Conservation (phyloP, 2,888 invertebrate species). For the Thecophora atra region DNA sequence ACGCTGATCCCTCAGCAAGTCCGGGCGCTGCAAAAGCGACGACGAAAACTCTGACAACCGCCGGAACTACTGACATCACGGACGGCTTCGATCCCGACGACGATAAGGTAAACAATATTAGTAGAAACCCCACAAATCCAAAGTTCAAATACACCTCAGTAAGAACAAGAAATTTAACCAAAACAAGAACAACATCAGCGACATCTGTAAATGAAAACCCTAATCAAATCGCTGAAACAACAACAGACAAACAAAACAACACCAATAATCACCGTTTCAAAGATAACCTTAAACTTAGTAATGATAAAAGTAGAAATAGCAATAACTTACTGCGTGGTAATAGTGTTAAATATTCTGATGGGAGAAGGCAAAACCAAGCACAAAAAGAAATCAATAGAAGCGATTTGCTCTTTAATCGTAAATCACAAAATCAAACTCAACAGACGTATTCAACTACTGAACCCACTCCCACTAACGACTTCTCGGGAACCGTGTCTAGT, state of each 20-base stretch:
- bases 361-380: conserved; percentile 59
- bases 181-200: conserved; percentile 42
- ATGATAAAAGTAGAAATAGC: conserved; percentile 51
- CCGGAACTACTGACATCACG: conserved; percentile 41
- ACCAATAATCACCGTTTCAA: conserved; percentile 54
- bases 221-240: conserved; percentile 43
- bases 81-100: conserved; percentile 42
- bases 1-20: conserved; percentile 34
- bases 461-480: conserved; percentile 53
- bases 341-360: conserved; percentile 53
- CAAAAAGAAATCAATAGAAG: conserved; percentile 45
- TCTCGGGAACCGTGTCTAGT: conserved; percentile 66
- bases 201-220: conserved; percentile 38
- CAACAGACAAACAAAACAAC: conserved; percentile 38
- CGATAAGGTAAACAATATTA: conserved; percentile 54
- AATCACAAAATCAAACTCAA: conserved; percentile 48
- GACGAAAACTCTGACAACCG: conserved; percentile 46
- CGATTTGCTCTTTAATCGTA: conserved; percentile 48
- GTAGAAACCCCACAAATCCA: conserved; percentile 46
- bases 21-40: conserved; percentile 44
- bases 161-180: conserved; percentile 48
- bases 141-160: conserved; percentile 50
- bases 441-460: conserved; percentile 47
- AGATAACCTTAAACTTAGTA: too few relatives aligned
- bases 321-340: conserved; percentile 51